phyloP scores from a whole-genome alignment of 2,113 vertebrate genomes.

The Ancistrus triradiatus region DNA sequence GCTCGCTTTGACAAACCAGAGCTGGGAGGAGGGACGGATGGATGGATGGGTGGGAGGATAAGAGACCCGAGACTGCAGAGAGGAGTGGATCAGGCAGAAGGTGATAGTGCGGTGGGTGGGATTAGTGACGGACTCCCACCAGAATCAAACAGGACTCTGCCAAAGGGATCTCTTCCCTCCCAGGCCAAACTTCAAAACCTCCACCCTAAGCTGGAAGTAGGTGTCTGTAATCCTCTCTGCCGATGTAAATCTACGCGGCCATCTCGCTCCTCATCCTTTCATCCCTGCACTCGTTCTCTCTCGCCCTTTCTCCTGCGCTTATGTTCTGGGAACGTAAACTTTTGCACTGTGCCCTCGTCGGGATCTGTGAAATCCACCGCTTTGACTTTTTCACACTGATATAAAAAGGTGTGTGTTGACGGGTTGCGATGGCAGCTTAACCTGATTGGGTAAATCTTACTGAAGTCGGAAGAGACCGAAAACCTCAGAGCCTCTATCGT shows the following conservation, averaged over 20 bases:
- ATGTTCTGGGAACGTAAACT: slow-evolving; percentile 77
- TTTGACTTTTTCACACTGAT: slow-evolving; percentile 63
- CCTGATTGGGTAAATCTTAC: no score
- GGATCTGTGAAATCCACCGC: slow-evolving; percentile 60
- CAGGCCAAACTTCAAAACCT: slow-evolving; percentile 77
- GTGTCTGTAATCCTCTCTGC: slow-evolving; percentile 78
- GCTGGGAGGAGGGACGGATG: slow-evolving; percentile 56
- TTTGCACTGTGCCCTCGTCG: slow-evolving; percentile 68
- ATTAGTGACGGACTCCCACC: slow-evolving; percentile 83
- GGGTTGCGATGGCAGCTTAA: no score
- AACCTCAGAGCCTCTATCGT: no score
- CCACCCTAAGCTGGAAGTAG: slow-evolving; percentile 77
- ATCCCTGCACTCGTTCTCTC: slow-evolving; percentile 70
- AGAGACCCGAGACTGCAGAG: slow-evolving; percentile 67
- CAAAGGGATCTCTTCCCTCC: slow-evolving; percentile 79
- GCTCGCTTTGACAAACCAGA: slow-evolving; percentile 8
- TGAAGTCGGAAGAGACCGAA: no score
- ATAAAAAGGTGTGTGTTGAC: not conserved
- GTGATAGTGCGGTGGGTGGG: slow-evolving; percentile 80
- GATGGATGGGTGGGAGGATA: slow-evolving; percentile 63
- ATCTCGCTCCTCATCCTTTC: slow-evolving; percentile 70
- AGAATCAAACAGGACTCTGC: slow-evolving; percentile 85
- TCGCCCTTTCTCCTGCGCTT: slow-evolving; percentile 37
- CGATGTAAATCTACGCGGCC: slow-evolving; percentile 80
- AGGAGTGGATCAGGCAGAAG: slow-evolving; percentile 90